Evolutionary conservation across 2,797 vertebrate species (phyloP).

Genomic region (Myotis findleyi): DNA sequence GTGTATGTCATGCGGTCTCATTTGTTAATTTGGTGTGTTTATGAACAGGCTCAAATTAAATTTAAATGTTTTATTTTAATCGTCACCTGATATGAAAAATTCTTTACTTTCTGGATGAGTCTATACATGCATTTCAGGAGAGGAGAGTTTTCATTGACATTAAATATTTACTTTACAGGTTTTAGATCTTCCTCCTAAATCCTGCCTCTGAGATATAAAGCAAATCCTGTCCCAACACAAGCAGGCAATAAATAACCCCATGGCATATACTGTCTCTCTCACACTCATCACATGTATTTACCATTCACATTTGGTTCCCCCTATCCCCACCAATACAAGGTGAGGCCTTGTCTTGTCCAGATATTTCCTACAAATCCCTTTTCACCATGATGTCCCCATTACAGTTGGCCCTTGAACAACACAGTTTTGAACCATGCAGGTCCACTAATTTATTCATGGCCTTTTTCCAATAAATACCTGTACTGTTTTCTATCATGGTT

Average conservation of each 20-base stretch:
- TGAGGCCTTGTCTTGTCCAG: neutral
- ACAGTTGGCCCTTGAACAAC: neutral
- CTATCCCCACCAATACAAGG: neutral
- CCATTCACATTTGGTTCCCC: neutral
- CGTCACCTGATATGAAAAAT: neutral
- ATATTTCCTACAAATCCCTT: too few species aligned
- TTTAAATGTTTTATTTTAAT: slow-evolving; percentile 11
- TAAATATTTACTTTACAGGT: neutral
- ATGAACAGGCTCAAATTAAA: neutral
- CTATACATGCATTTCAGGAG: neutral
- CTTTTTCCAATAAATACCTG: neutral
- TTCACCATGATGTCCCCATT: neutral
- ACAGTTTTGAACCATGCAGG: neutral
- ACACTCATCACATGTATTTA: neutral
- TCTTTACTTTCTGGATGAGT: neutral
- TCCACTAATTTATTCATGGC: neutral
- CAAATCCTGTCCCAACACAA: neutral
- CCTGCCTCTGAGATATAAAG: neutral
- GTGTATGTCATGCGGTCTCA: neutral
- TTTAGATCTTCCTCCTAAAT: neutral
- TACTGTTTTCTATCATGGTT: neutral
- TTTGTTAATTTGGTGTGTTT: slow-evolving; percentile 13
- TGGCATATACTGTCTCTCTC: neutral
- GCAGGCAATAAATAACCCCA: neutral
- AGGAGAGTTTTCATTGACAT: neutral